These are phyloP conservation scores for Athripsodes cinereus DNA, from an alignment of 2,888 invertebrate genomes.

Conservation along the genomic window DNA sequence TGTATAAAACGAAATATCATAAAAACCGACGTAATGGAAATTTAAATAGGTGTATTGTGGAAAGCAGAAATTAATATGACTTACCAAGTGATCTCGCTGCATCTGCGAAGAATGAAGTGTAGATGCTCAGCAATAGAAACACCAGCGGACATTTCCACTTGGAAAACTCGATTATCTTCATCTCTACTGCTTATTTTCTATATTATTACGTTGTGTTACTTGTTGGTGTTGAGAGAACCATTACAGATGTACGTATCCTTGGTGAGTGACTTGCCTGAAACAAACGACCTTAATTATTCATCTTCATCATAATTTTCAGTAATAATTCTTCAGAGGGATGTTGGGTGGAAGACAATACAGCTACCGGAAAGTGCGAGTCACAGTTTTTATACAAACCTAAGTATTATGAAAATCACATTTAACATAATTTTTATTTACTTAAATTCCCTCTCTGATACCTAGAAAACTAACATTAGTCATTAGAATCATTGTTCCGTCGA, in stretches of 20 bases:
- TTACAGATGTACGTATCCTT: background rate
- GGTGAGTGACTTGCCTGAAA: background rate
- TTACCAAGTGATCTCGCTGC: background rate
- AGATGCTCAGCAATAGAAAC: background rate
- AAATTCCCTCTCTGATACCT: too few relatives aligned
- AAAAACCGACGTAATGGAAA: background rate
- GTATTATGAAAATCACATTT: too few relatives aligned
- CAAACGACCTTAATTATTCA: background rate
- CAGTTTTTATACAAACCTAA: too few relatives aligned
- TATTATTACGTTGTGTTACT: background rate
- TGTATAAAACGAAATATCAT: too few relatives aligned
- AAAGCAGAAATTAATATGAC: background rate
- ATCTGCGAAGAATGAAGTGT: background rate
- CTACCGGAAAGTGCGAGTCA: too few relatives aligned
- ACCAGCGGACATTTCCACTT: background rate
- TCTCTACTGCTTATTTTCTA: background rate
- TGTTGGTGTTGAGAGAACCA: background rate
- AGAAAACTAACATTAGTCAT: too few relatives aligned
- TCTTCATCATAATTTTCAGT: background rate
- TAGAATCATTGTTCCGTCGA: too few relatives aligned
- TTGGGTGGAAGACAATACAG: too few relatives aligned
- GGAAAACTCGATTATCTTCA: background rate
- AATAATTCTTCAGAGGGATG: too few relatives aligned
- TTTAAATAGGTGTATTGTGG: background rate
- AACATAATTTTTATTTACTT: too few relatives aligned